Conservation (phyloP, 2,113 vertebrate genomes). For the Leucoraja erinaceus region DNA sequence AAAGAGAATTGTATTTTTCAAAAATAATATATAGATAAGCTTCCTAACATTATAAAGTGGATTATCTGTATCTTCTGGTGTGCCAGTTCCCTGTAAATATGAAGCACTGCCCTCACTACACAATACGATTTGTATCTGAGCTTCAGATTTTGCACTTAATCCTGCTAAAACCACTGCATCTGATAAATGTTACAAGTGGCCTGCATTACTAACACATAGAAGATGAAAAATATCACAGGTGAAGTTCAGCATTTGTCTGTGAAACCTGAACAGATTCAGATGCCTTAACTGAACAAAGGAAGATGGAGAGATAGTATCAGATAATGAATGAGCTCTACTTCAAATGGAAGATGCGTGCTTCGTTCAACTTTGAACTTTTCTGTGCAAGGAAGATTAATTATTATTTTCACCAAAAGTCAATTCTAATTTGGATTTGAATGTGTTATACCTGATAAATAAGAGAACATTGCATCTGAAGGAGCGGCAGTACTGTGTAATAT, state of each 20-base stretch:
- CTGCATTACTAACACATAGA: not conserved
- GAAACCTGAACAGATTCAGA: not conserved
- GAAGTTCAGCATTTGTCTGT: not conserved
- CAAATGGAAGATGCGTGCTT: not conserved
- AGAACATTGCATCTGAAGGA: not conserved
- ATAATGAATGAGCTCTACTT: not conserved
- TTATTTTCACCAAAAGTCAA: not conserved
- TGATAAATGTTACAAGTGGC: not conserved
- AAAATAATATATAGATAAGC: not conserved
- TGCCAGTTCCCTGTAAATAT: not conserved
- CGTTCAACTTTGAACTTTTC: not conserved
- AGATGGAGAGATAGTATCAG: constrained; percentile 1
- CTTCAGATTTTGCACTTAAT: not conserved
- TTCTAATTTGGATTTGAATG: constrained; percentile 8
- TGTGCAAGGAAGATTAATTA: constrained; percentile 5
- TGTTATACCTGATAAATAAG: not conserved
- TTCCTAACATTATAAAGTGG: too few relatives aligned
- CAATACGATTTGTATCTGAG: not conserved
- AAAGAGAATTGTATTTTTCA: not conserved
- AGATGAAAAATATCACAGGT: not conserved
- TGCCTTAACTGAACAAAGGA: constrained; percentile 9
- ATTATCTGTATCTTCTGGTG: too few relatives aligned
- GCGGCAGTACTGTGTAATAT: not conserved
- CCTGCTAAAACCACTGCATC: not conserved
- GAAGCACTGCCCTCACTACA: not conserved